These are phyloP conservation scores for Apteryx owenii DNA, from an alignment of 2,113 vertebrate genomes.

Conservation along the genomic window DNA sequence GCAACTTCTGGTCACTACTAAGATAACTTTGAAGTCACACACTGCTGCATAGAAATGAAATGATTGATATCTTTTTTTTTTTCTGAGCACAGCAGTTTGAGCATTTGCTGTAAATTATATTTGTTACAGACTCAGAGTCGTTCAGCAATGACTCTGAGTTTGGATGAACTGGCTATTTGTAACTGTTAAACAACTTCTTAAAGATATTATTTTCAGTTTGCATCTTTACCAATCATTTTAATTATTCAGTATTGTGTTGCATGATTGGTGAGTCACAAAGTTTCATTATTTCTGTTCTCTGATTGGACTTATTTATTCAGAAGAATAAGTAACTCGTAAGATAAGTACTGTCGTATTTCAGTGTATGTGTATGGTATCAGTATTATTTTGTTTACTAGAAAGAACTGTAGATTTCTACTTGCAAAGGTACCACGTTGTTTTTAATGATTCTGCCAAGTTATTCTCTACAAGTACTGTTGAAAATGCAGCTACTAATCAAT, in stretches of 20 bases:
- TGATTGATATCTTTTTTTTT: conserved; percentile 3
- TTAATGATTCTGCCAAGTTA: background rate
- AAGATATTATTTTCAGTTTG: background rate
- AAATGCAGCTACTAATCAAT: conserved; percentile 18
- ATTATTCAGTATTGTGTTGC: conserved; percentile 5
- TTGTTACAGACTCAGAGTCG: conserved; percentile 28
- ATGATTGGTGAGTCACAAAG: background rate
- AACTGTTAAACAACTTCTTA: background rate
- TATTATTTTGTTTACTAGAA: background rate
- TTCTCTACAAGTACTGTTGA: background rate
- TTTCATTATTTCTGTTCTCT: conserved; percentile 18
- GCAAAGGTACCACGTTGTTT: background rate
- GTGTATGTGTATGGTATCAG: background rate
- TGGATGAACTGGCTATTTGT: conserved; percentile 1
- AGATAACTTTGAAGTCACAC: background rate
- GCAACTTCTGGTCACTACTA: background rate
- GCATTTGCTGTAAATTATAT: conserved; percentile 18
- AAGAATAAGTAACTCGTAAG: background rate
- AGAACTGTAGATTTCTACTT: background rate
- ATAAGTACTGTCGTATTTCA: background rate
- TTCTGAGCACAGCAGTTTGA: background rate
- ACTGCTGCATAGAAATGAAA: background rate
- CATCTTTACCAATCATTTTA: conserved; percentile 27
- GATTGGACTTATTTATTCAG: background rate
- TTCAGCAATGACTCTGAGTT: conserved; percentile 3